Evolutionary conservation across 2,797 vertebrate species (phyloP).

Genomic region (Sparidentex hasta): DNA sequence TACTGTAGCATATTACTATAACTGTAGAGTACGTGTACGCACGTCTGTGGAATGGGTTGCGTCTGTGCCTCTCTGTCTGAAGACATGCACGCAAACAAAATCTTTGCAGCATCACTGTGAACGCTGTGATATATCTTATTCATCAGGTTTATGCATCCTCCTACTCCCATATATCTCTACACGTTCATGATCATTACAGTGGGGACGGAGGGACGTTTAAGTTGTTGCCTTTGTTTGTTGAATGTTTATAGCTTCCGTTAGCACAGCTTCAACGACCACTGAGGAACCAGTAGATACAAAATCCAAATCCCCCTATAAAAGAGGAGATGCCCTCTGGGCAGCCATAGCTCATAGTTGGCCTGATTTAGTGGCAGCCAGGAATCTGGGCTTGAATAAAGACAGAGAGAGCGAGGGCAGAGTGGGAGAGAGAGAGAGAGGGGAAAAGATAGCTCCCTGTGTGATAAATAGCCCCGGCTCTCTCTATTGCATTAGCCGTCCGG

Average conservation of each 20-base stretch:
- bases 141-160: conserved; percentile 69
- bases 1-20: conserved; percentile 2
- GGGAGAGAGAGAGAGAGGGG: conserved; percentile 74
- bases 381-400: conserved; percentile 85
- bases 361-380: conserved; percentile 88
- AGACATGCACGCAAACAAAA: conserved; percentile 45
- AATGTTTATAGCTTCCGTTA: conserved; percentile 85
- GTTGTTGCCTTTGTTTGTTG: conserved; percentile 81
- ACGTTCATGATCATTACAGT: conserved; percentile 73
- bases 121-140: conserved; percentile 66
- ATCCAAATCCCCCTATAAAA: conserved; percentile 86
- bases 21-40: conserved; percentile 6
- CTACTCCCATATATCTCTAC: conserved; percentile 65
- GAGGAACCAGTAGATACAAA: conserved; percentile 84
- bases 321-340: conserved; percentile 85
- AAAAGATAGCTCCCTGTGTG: conserved; percentile 85
- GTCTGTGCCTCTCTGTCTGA: conserved; percentile 37
- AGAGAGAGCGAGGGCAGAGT: conserved; percentile 80
- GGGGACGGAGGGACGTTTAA: conserved; percentile 72
- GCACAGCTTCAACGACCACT: conserved; percentile 81
- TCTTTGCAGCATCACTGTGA: conserved; percentile 59
- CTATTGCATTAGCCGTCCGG: conserved; percentile 88
- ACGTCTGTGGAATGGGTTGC: conserved; percentile 21
- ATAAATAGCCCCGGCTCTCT: conserved; percentile 88
- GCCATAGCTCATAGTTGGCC: conserved; percentile 86